Base-by-base conservation (phyloP, 2,888 invertebrate species). In the Dynastes maya region DNA sequence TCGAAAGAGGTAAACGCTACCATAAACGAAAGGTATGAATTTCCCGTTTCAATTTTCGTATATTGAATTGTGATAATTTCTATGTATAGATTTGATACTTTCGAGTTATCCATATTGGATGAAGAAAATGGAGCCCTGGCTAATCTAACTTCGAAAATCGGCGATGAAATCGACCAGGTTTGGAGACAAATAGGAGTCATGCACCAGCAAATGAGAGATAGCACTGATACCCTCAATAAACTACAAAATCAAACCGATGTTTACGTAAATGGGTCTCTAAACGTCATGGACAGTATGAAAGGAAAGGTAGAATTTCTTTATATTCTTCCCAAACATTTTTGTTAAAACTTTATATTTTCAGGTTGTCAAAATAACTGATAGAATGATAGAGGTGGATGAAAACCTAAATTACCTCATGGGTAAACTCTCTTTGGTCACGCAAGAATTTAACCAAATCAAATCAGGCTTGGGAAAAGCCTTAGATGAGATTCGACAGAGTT, bases 121-220 rank as follows among this genome's bases (percentile, higher is more conserved):
- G 94, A 94, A 85, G 96, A 96, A 84, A 92, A 92, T 55, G 92
- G 92, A 1, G 93, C 94, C 0, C 88, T 95, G 78, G 91, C 92
- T 4, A 96, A 96, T 88, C 88, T 96, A 72, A 96, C 94, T 71
- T 89, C 91, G 0, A 94, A 94, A 85, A 93, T 97, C 85, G 96
- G 96, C 84, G 90, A 92, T 13, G 96, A 96, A 86, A 94, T 96
- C 87, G 93, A 94, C 82, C 95, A 95, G 87, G 96, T 97, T 16
- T 97, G 97, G 97, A 90, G 96, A 29, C 97, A 96, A 88, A 96
- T 97, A 83, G 96, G 96, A 81, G 94, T 95, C 78, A 95, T 97
- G 95, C 94, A 95, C 87, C 93, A 94, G 84, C 95, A 96, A 86
- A 93, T 97, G 85, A 93, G 92, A 45, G 92, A 93, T 79, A 96